Base-by-base conservation (phyloP, 2,888 invertebrate genomes). In the Cataglyphis rosenhaueri region DNA sequence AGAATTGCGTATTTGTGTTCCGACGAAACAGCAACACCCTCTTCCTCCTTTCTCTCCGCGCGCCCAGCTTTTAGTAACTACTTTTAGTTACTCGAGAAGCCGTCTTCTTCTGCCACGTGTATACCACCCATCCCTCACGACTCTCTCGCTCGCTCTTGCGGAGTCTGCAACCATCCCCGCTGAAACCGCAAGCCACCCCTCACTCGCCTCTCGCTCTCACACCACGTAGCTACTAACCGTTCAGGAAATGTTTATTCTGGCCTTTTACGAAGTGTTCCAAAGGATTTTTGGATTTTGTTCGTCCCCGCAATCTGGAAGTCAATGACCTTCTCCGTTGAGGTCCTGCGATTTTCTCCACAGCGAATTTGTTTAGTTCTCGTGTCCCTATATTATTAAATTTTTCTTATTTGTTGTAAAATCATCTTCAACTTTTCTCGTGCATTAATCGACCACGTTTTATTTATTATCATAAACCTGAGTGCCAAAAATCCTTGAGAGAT, bases 241-340 rank as follows among this genome's bases (percentile, higher is more conserved):
- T 92, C 92, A 87, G 92, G 92, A 92, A 92, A 93, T 93, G 92
- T 93, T 92, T 91, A 92, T 93, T 93, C 91, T 88, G 86, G 89
- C 85, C 90, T 92, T 91, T 91, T 89, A 86, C 87, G 81, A 83
- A 84, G 82, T 85, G 82, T 84, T 91, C 86, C 82, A 88, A 90
- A 91, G 90, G 91, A 92, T 92, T 92, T 93, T 92, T 91, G 89
- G 89, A 92, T 91, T 90, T 91, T 88, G 74, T 75, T 84, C 84
- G 82, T 81, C 44, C 59, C 81, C 83, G 65, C 85, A 76, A 85
- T 88, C 84, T 85, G 79, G 38, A 83, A 89, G 88, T 86, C 88
- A 84, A 85, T 81, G 85, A 86, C 82, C 85, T 75, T 73, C 76
- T 78, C 61, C 65, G 12, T 44, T 41, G 29, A 52, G 41, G 62